Conservation (phyloP, 2,113 vertebrate species). For the Spizaetus ornatus region DNA sequence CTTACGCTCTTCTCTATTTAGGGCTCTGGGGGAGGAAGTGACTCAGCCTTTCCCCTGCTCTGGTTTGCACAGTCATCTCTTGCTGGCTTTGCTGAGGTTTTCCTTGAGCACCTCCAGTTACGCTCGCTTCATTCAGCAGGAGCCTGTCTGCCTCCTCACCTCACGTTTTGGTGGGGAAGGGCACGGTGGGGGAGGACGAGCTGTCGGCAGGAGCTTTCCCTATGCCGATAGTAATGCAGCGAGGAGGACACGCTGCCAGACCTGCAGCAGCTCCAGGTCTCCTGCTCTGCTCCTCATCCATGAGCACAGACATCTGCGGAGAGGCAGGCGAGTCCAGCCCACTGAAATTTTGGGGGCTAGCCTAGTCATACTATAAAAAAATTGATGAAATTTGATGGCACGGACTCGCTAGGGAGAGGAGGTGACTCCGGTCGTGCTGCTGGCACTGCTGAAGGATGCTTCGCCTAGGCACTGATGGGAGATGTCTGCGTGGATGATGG, state of each 20-base stretch:
- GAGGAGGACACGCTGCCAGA: neutral
- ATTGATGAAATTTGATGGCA: neutral
- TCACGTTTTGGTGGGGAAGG: neutral
- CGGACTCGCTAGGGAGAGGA: neutral
- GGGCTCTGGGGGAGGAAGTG: constrained; percentile 42
- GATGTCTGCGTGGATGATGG: neutral
- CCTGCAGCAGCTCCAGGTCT: neutral
- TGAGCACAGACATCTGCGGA: accelerated
- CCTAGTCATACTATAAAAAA: neutral
- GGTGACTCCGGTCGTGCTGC: accelerated
- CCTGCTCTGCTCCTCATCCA: neutral
- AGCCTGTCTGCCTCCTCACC: neutral
- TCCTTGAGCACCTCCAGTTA: neutral
- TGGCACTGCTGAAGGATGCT: neutral
- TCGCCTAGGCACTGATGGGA: accelerated
- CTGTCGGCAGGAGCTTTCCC: neutral
- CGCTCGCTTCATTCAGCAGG: neutral
- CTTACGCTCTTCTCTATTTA: constrained; percentile 10
- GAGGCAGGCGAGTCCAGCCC: neutral
- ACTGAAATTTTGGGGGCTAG: neutral
- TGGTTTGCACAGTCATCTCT: constrained; percentile 5
- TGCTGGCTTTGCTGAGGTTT: neutral
- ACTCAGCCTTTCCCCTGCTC: constrained; percentile 36
- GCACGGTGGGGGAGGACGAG: neutral
- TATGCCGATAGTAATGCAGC: neutral